Evolutionary conservation across 2,797 vertebrate genomes (phyloP).

Genomic region (Syndactyla subalaris): DNA sequence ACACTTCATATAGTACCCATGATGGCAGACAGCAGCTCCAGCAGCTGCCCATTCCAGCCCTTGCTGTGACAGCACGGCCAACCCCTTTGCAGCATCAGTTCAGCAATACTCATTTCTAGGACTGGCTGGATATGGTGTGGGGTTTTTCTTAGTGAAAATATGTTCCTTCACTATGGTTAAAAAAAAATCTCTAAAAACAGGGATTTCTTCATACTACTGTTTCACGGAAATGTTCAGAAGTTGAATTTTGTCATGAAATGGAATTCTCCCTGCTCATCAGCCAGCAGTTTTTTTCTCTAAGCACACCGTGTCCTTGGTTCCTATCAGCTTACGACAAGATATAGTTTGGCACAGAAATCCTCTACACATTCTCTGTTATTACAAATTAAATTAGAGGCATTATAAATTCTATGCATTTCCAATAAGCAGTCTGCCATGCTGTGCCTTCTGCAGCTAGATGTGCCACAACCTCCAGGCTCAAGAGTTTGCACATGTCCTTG

Average conservation of each 20-base stretch:
- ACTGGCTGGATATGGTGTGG: background rate
- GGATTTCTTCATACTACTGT: background rate
- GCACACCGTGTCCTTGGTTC: background rate
- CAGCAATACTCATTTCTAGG: background rate
- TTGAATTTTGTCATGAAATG: background rate
- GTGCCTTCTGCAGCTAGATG: background rate
- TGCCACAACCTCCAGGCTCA: background rate
- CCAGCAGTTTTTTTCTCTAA: background rate
- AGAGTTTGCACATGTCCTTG: background rate
- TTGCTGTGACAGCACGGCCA: background rate
- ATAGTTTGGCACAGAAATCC: background rate
- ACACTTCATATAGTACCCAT: background rate
- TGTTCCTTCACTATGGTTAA: background rate
- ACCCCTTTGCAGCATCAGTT: background rate
- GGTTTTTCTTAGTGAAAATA: background rate
- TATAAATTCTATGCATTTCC: background rate
- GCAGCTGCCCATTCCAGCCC: background rate
- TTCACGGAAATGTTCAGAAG: background rate
- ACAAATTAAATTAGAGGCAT: background rate
- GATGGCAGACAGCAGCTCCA: background rate
- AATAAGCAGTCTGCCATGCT: background rate
- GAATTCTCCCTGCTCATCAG: background rate
- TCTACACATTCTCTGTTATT: background rate
- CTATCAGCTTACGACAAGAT: background rate
- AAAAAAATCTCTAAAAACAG: background rate